phyloP scores from a whole-genome alignment of 2,113 vertebrate species.

The Cyprinus carpio region DNA sequence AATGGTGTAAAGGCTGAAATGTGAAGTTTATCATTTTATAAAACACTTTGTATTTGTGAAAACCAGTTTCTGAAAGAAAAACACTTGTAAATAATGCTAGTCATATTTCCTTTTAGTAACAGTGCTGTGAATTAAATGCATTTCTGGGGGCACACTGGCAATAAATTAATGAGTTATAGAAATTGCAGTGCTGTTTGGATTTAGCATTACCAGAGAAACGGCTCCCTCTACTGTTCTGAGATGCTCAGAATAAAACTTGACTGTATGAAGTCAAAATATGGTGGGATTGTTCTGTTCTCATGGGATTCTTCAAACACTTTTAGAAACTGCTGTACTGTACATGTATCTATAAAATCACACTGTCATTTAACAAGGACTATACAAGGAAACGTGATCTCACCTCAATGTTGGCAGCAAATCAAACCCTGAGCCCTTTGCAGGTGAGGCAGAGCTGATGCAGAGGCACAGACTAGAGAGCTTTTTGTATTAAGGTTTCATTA shows the following conservation, averaged over 20 bases:
- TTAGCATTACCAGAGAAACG: background rate
- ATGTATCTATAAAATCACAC: background rate
- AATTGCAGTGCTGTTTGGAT: background rate
- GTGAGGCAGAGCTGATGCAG: background rate
- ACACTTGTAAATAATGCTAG: background rate
- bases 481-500: conserved; percentile 13
- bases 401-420: background rate
- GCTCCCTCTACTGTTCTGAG: background rate
- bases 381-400: background rate
- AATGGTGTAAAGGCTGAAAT: too few species aligned
- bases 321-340: background rate
- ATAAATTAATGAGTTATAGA: background rate
- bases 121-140: background rate
- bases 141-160: background rate
- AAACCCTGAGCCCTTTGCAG: background rate
- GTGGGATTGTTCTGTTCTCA: background rate
- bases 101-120: background rate
- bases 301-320: background rate
- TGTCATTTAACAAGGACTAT: background rate
- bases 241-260: background rate
- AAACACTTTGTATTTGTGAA: too few species aligned
- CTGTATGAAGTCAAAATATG: background rate
- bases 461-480: background rate
- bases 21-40: too few species aligned
- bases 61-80: background rate